Evolutionary conservation across 1,140 invertebrate species (phyloP).

Genomic region (Reticulitermes speratus): DNA sequence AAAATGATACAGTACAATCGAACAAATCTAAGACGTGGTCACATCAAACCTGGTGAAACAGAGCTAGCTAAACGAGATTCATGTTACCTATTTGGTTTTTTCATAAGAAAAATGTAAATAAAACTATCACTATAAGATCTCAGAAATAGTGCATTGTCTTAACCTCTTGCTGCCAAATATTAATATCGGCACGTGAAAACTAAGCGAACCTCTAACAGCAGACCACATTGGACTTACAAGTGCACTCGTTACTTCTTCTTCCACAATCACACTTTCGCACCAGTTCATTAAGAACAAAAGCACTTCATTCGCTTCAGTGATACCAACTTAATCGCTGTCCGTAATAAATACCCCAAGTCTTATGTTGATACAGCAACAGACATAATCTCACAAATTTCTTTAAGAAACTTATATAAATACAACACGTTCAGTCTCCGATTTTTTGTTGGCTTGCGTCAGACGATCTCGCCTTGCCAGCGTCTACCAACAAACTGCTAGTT

Average conservation of each 20-base stretch:
- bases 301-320: not conserved
- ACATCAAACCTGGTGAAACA: too few relatives aligned
- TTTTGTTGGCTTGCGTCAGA: not conserved
- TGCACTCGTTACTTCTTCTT: not conserved
- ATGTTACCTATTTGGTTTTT: not conserved
- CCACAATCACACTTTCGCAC: not conserved
- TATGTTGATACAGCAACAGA: not conserved
- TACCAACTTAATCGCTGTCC: not conserved
- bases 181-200: not conserved
- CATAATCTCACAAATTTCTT: not conserved
- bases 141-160: not conserved
- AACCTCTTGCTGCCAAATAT: not conserved
- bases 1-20: too few relatives aligned
- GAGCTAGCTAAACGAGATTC: too few relatives aligned
- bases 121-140: conserved; percentile 10
- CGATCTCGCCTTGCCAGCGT: conserved; percentile 8
- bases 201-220: not conserved
- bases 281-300: not conserved
- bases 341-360: not conserved
- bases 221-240: not conserved
- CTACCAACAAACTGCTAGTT: conserved; percentile 19
- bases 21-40: too few relatives aligned
- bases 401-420: not conserved
- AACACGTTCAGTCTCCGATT: not conserved
- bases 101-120: too few relatives aligned